Base-by-base conservation (phyloP, 2,888 invertebrate genomes). In the Terebella lapidaria region DNA sequence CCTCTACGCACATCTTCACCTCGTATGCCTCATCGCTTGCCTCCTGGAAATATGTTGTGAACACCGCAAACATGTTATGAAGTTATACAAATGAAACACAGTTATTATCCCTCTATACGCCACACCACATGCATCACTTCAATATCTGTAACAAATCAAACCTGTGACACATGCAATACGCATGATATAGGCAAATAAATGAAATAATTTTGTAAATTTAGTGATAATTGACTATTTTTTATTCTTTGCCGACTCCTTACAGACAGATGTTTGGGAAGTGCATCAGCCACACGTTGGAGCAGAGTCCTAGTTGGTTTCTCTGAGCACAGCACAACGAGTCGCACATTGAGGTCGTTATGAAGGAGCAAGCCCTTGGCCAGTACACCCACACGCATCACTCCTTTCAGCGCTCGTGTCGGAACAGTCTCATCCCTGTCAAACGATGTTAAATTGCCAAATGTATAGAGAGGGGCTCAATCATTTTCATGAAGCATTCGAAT, bases 361-460 rank as follows among this genome's bases (percentile, higher is more conserved):
- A 97, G 85, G 25, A 97, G 84, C 63, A 97, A 86, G 46, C 94
- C 92, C 78, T 92, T 92, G 54, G 92, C 91, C 57, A 94, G 83
- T 76, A 91, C 89, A 57, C 95, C 95, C 52, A 96, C 94, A 66
- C 96, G 88, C 94, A 96, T 94, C 28, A 96, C 95, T 62, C 96
- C 96, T 81, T 94, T 92, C 52, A 97, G 84, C 69, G 91, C 87
- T 63, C 95, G 87, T 27, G 60, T 35, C 27, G 57, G 26, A 22
- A 35, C 26, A 27, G 45, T 26, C 18, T 56, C 47, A n/a, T 52
- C 52, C 22, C 52, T 57, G 29, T 56, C 42, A n/a, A n/a, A n/a
- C n/a, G n/a, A n/a, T n/a, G n/a, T n/a, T n/a, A n/a, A n/a, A n/a
- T 22, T 5, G 26, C 26, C n/a, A n/a, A n/a, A n/a, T n/a, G n/a